A percentile compares a stretch with the other conserved stretches of the same genome.
Conservation (phyloP, 2,113 vertebrate species). For the Syngnathus floridae region DNA sequence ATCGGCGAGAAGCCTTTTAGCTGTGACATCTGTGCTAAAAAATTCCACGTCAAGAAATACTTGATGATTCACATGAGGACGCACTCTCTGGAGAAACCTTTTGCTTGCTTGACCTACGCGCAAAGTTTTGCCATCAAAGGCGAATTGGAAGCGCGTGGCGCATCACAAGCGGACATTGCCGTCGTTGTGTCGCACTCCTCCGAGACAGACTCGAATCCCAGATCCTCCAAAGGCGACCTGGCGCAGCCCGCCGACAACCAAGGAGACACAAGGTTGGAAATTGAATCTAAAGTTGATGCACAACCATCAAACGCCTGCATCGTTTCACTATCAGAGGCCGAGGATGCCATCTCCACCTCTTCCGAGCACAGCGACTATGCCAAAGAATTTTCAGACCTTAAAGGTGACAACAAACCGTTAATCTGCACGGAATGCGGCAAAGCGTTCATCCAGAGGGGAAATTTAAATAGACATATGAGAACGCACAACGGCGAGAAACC, state of each 20-base stretch:
- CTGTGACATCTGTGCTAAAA: background rate
- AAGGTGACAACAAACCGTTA: background rate
- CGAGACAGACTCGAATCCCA: background rate
- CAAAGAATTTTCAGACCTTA: background rate
- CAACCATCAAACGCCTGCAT: background rate
- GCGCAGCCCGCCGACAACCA: background rate
- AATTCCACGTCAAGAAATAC: background rate
- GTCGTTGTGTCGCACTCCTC: background rate
- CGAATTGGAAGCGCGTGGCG: background rate
- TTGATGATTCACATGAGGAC: slow-evolving; percentile 4
- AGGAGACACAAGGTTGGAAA: background rate
- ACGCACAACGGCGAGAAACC: slow-evolving; percentile 2
- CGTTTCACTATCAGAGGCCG: background rate
- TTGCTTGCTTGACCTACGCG: background rate
- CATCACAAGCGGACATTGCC: background rate
- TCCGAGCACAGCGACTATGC: background rate
- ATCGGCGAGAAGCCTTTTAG: slow-evolving; percentile 2
- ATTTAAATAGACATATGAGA: background rate
- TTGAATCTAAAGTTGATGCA: background rate
- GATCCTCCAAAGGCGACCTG: background rate
- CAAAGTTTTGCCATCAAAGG: background rate
- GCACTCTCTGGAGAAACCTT: background rate
- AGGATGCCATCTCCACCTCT: background rate
- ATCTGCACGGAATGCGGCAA: background rate
- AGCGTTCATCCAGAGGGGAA: background rate